Conservation (phyloP, 2,113 vertebrate species). For the Hypomesus transpacificus region DNA sequence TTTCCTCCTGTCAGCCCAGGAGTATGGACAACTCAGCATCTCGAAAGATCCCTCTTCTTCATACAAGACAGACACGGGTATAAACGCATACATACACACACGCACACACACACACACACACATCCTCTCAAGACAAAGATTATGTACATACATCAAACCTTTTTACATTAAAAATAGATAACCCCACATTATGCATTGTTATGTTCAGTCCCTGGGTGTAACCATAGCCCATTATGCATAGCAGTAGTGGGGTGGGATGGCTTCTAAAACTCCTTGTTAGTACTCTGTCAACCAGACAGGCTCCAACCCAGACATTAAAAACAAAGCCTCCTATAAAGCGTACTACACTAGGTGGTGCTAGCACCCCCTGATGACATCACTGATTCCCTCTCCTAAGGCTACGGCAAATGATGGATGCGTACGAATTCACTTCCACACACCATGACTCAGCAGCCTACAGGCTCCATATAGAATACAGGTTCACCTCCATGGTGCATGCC, state of each 20-base stretch:
- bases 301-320: too few relatives aligned
- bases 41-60: slow-evolving; percentile 41
- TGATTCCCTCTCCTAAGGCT: slow-evolving; percentile 30
- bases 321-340: too few relatives aligned
- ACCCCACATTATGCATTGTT: slow-evolving; percentile 46
- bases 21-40: slow-evolving; percentile 41
- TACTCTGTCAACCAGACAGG: background rate
- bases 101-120: slow-evolving; percentile 17
- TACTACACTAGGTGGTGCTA: background rate
- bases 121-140: slow-evolving; percentile 34
- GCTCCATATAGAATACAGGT: background rate
- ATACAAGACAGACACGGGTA: slow-evolving; percentile 65
- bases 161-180: slow-evolving; percentile 47
- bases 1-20: slow-evolving; percentile 17
- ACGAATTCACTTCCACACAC: slow-evolving; percentile 24
- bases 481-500: slow-evolving; percentile 13
- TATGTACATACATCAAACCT: slow-evolving; percentile 60
- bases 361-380: slow-evolving; percentile 15
- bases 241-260: slow-evolving; percentile 29
- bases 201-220: slow-evolving; percentile 58
- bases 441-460: background rate
- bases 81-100: slow-evolving; percentile 16
- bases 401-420: slow-evolving; percentile 53
- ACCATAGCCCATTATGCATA: slow-evolving; percentile 36
- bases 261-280: slow-evolving; percentile 17